These are phyloP conservation scores for Montipora capricornis DNA, from an alignment of 64 coral and sea anemone species.

Conservation along the genomic window DNA sequence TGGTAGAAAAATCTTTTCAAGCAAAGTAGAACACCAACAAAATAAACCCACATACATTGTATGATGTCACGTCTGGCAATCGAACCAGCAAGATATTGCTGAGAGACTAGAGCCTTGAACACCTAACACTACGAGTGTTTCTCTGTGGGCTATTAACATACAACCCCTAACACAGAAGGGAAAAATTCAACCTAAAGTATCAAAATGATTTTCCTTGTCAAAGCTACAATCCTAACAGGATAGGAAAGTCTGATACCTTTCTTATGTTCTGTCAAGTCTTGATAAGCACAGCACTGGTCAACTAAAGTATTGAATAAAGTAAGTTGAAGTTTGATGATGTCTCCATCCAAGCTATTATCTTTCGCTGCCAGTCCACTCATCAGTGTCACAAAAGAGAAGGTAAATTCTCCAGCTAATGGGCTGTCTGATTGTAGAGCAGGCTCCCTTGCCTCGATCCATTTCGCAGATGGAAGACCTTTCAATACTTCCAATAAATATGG, in stretches of 20 bases:
- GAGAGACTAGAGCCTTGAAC: too few relatives aligned
- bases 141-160: too few relatives aligned
- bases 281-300: constrained; percentile 68
- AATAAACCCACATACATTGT: too few relatives aligned
- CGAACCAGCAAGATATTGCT: too few relatives aligned
- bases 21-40: too few relatives aligned
- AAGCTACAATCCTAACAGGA: not conserved
- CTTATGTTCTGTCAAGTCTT: constrained; percentile 63
- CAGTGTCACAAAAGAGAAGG: constrained; percentile 89
- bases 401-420: constrained; percentile 90
- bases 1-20: too few relatives aligned
- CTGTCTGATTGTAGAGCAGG: constrained; percentile 29
- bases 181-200: too few relatives aligned
- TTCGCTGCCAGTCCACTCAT: constrained; percentile 82
- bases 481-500: constrained; percentile 94
- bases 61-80: too few relatives aligned
- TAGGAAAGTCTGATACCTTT: constrained; percentile 63
- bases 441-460: constrained; percentile 81
- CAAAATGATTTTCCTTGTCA: too few relatives aligned
- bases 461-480: constrained; percentile 78
- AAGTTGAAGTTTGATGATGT: constrained; percentile 70
- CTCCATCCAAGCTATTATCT: constrained; percentile 65
- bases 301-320: constrained; percentile 67
- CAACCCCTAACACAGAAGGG: too few relatives aligned
- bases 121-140: too few relatives aligned